A percentile compares a stretch with the other conserved stretches of the same genome.
Evolutionary conservation across 2,797 vertebrate species (phyloP).

Genomic region (Limnodromus scolopaceus): DNA sequence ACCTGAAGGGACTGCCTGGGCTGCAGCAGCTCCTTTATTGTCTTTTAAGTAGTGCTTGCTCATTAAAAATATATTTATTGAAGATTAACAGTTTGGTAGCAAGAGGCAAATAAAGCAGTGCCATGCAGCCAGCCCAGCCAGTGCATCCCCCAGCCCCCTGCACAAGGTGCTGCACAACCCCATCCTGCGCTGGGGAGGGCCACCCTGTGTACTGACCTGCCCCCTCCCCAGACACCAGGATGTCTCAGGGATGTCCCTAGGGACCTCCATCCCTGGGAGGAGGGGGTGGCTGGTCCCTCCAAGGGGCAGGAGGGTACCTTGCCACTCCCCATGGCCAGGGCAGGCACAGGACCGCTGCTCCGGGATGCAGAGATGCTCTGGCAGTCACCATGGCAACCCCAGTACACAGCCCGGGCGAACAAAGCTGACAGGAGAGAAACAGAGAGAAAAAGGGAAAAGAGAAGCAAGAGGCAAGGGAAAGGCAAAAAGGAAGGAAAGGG

Average conservation of each 20-base stretch:
- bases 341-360: not conserved
- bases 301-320: not conserved
- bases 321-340: not conserved
- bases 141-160: not conserved
- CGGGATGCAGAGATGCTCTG: constrained; percentile 46
- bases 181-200: not conserved
- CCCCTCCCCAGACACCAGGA: not conserved
- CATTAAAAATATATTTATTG: constrained; percentile 3
- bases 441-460: not conserved
- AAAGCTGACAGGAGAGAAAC: constrained; percentile 56
- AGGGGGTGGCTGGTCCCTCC: not conserved
- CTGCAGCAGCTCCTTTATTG: constrained; percentile 4
- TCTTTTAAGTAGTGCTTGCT: not conserved
- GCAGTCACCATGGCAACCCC: constrained; percentile 73
- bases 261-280: not conserved
- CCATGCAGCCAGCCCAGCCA: not conserved
- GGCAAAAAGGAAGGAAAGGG: not conserved
- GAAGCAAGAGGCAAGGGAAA: not conserved
- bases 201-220: fast-evolving
- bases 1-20: not conserved
- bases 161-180: not conserved
- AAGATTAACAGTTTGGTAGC: not conserved
- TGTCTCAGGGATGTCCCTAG: not conserved
- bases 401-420: constrained; percentile 55
- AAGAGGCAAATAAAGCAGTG: not conserved